Conservation (phyloP, 2,888 invertebrate species). For the Caenorhabditis afra region DNA sequence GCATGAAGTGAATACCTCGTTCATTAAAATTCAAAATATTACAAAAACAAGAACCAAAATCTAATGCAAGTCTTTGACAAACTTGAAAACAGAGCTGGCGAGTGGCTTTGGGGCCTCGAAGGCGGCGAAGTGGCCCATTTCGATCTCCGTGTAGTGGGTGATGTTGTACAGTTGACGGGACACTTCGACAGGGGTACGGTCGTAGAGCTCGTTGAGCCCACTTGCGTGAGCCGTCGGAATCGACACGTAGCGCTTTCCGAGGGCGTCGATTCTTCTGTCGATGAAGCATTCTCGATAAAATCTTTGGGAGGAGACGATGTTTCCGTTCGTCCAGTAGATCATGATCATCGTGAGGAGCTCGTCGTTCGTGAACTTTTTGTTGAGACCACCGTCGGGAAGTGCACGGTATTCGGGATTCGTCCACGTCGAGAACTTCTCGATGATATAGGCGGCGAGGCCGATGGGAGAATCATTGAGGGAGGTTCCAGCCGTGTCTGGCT, state of each 20-base stretch:
- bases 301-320: constrained; percentile 87
- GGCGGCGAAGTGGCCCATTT: constrained; percentile 91
- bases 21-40: not conserved
- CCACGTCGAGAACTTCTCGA: constrained; percentile 91
- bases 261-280: constrained; percentile 47
- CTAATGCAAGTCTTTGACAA: constrained; percentile 76
- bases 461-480: constrained; percentile 88
- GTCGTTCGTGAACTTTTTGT: constrained; percentile 85
- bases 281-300: constrained; percentile 85
- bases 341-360: constrained; percentile 88
- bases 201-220: constrained; percentile 86
- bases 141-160: constrained; percentile 84
- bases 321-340: constrained; percentile 87
- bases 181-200: constrained; percentile 84
- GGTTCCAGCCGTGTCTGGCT: constrained; percentile 91
- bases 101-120: constrained; percentile 87
- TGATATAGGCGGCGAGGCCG: constrained; percentile 90
- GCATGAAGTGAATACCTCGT: constrained; percentile 44
- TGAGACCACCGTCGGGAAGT: constrained; percentile 85
- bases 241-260: constrained; percentile 79
- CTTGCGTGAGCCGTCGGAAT: constrained; percentile 88
- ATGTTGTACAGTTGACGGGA: constrained; percentile 86
- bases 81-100: constrained; percentile 85
- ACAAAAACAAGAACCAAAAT: not conserved
- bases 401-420: constrained; percentile 83